Percentiles rank a stretch among this genome's conserved stretches.
Conservation (phyloP, 1,140 invertebrate species). For the Holcopasites calliopsidis region DNA sequence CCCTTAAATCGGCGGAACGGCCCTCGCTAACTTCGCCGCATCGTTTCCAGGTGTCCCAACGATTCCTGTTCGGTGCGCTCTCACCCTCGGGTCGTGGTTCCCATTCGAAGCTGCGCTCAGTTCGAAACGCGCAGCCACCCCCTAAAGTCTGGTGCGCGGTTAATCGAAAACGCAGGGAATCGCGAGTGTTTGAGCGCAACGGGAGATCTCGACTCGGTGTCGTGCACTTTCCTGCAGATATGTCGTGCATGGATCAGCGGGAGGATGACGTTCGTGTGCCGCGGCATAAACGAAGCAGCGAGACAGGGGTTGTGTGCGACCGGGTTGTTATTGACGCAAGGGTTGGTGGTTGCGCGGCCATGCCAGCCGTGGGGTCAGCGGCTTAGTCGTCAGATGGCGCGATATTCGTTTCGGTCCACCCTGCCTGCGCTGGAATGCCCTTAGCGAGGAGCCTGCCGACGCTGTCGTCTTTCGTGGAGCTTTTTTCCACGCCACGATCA, state of each 20-base stretch:
- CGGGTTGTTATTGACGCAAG: conserved; percentile 64
- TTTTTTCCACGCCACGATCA: conserved; percentile 53
- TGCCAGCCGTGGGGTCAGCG: conserved; percentile 53
- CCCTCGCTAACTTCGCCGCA: background rate
- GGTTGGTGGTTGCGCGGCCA: conserved; percentile 61
- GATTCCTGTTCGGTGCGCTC: background rate
- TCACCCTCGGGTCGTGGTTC: conserved; percentile 46
- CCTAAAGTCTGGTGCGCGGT: conserved; percentile 42
- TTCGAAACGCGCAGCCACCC: conserved; percentile 72
- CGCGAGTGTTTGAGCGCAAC: background rate
- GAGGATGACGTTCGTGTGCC: background rate
- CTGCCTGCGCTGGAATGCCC: conserved; percentile 65
- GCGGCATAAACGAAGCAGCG: background rate
- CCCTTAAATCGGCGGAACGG: background rate
- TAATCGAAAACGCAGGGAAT: conserved; percentile 15
- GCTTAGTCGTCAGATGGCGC: conserved; percentile 66
- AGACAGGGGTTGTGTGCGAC: background rate
- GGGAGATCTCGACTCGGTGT: background rate
- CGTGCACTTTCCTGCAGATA: background rate
- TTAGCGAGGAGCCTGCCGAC: conserved; percentile 56
- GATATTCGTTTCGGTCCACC: conserved; percentile 68
- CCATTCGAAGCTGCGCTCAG: conserved; percentile 69
- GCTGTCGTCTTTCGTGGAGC: conserved; percentile 50
- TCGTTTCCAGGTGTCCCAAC: conserved; percentile 6
- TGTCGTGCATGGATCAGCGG: background rate